Conservation (phyloP, 2,113 vertebrate genomes). For the Ctenomys sociabilis region DNA sequence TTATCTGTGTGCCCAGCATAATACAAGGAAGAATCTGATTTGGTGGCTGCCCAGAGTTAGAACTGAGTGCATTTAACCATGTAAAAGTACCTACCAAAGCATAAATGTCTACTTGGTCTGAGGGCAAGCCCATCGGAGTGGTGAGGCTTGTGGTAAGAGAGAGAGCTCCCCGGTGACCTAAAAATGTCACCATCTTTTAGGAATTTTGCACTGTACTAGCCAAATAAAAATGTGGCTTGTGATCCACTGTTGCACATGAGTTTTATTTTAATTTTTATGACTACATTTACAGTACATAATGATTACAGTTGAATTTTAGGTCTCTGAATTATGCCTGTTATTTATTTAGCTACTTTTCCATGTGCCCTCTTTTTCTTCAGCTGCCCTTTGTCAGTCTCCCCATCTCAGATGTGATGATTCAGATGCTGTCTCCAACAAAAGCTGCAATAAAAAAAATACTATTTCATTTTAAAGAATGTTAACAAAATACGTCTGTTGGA, state of each 20-base stretch:
- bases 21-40: not conserved
- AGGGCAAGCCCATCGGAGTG: not conserved
- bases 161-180: not conserved
- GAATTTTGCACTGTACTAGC: not conserved
- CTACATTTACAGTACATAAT: not conserved
- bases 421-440: not conserved
- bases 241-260: not conserved
- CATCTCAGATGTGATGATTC: not conserved
- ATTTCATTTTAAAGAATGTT: not conserved
- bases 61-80: not conserved
- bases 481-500: not conserved
- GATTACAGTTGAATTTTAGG: not conserved
- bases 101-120: not conserved
- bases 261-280: not conserved
- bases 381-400: not conserved
- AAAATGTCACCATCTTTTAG: not conserved
- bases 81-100: not conserved
- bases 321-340: not conserved
- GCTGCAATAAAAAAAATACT: not conserved
- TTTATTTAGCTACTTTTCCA: not conserved
- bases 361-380: not conserved
- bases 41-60: not conserved
- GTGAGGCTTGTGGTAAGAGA: not conserved
- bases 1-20: not conserved
- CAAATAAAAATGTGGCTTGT: not conserved